Evolutionary conservation across 1,140 invertebrate genomes (phyloP).

Genomic region (Drosophila triauraria): DNA sequence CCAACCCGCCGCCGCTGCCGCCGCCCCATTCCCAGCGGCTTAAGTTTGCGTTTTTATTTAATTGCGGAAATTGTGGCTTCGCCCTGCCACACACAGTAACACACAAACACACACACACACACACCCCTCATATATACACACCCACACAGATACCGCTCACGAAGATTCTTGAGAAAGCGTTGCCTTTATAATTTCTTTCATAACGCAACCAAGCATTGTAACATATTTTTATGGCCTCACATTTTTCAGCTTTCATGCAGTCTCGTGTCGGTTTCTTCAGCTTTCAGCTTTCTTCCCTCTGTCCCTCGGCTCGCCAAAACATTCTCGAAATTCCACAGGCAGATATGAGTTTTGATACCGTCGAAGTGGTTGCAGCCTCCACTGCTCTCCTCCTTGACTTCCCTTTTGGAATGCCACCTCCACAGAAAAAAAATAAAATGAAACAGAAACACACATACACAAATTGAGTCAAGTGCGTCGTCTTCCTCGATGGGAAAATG

Average conservation of each 20-base stretch:
- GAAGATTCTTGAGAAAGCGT: conserved; percentile 46
- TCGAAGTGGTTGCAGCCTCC: conserved; percentile 59
- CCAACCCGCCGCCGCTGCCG: conserved; percentile 28
- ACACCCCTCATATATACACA: neutral
- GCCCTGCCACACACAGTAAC: conserved; percentile 37
- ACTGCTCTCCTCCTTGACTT: conserved; percentile 23
- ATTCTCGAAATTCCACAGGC: conserved; percentile 77
- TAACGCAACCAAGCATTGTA: conserved; percentile 79
- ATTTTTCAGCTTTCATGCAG: conserved; percentile 71
- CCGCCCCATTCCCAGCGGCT: conserved; percentile 52
- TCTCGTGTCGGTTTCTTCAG: conserved; percentile 51
- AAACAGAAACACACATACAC: conserved; percentile 20
- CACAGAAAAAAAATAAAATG: conserved; percentile 4
- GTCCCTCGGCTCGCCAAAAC: conserved; percentile 18
- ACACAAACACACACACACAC: conserved; percentile 17
- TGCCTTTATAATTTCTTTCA: conserved; percentile 80
- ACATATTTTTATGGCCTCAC: conserved; percentile 80
- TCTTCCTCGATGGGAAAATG: conserved; percentile 39
- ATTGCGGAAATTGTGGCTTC: conserved; percentile 82
- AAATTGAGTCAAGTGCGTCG: conserved; percentile 78
- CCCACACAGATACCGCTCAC: conserved; percentile 28
- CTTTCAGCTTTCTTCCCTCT: neutral
- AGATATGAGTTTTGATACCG: conserved; percentile 76
- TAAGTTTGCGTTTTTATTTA: conserved; percentile 84
- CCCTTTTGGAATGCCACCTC: conserved; percentile 20